Percentiles rank a stretch among this genome's conserved stretches.
phyloP scores from a whole-genome alignment of 2,888 invertebrate genomes.

The Cepaea hortensis region DNA sequence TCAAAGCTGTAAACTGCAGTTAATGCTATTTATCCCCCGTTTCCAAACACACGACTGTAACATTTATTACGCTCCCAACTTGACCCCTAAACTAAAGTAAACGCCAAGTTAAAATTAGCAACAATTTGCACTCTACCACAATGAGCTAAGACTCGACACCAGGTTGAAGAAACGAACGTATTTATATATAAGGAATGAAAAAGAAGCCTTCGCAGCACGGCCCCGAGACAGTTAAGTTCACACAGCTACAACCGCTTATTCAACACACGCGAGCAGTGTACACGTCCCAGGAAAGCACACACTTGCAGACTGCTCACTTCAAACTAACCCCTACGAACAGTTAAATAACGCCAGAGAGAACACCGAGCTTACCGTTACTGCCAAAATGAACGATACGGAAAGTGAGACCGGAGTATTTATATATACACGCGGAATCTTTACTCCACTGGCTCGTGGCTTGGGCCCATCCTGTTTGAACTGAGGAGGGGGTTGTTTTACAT shows the following conservation, averaged over 20 bases:
- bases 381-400: neutral
- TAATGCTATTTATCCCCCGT: neutral
- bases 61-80: neutral
- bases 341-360: neutral
- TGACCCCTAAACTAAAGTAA: neutral
- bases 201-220: neutral
- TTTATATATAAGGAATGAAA: conserved; percentile 7
- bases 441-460: neutral
- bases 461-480: conserved; percentile 24
- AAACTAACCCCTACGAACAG: neutral
- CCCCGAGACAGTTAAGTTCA: neutral
- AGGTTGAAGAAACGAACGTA: neutral
- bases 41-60: neutral
- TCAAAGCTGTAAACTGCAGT: no score
- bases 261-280: neutral
- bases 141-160: neutral
- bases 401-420: neutral
- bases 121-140: neutral
- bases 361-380: neutral
- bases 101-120: neutral
- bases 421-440: neutral
- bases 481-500: neutral
- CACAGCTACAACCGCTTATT: neutral
- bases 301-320: conserved; percentile 4
- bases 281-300: conserved; percentile 1